A percentile compares a stretch with the other conserved stretches of the same genome.
Conservation (phyloP, 2,113 vertebrate genomes). For the Telmatochromis sp. region DNA sequence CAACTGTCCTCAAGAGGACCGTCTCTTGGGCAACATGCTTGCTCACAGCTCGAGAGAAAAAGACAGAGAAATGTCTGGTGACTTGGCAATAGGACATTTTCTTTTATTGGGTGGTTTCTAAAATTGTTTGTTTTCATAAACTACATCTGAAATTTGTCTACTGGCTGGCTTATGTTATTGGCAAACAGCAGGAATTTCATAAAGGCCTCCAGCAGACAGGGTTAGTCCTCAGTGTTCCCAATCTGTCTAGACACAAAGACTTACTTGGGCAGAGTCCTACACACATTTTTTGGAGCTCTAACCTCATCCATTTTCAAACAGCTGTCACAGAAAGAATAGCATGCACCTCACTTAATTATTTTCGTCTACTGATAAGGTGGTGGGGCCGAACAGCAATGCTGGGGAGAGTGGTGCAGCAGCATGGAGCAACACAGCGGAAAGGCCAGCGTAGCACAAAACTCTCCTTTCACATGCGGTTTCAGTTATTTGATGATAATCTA, state of each 20-base stretch:
- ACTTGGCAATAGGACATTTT: background rate
- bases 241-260: background rate
- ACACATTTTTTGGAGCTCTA: background rate
- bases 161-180: background rate
- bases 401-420: background rate
- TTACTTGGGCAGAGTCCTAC: background rate
- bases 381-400: background rate
- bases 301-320: background rate
- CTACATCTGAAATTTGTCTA: background rate
- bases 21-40: background rate
- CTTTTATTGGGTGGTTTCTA: background rate
- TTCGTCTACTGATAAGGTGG: background rate
- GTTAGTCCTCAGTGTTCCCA: background rate
- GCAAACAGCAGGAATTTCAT: background rate
- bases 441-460: background rate
- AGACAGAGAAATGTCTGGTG: background rate
- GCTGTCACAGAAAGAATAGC: background rate
- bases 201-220: background rate
- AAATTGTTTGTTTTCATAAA: background rate
- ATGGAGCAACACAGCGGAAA: background rate
- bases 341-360: background rate
- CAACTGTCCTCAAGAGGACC: background rate
- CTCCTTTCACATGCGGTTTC: background rate
- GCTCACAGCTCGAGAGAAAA: background rate
- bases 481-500: background rate